Evolutionary conservation across 2,888 invertebrate genomes (phyloP).

Genomic region (Idaea dimidiata): DNA sequence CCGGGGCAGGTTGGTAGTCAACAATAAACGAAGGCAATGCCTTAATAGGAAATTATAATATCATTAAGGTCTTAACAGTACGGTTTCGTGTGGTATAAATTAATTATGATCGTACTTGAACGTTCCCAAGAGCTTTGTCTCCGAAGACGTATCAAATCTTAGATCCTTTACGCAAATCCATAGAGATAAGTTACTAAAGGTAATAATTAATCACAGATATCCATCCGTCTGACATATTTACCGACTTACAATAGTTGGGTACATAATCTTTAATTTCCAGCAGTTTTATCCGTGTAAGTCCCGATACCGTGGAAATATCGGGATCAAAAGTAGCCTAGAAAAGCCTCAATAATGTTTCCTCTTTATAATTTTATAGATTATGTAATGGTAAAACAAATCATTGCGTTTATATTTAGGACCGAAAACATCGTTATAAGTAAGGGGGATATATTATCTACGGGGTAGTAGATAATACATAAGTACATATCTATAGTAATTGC

Average conservation of each 20-base stretch:
- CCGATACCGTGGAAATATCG: too few relatives aligned
- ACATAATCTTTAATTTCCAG: too few relatives aligned
- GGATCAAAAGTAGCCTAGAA: too few relatives aligned
- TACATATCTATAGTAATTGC: background rate
- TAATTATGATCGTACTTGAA: background rate
- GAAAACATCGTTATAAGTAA: too few relatives aligned
- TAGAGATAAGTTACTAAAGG: background rate
- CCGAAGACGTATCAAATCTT: background rate
- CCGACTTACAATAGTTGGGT: too few relatives aligned
- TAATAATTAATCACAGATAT: background rate
- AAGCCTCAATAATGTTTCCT: too few relatives aligned
- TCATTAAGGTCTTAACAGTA: constrained; percentile 16
- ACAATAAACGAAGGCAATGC: constrained; percentile 28
- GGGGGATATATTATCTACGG: background rate
- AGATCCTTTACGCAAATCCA: background rate
- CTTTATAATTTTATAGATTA: too few relatives aligned
- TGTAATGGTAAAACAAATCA: too few relatives aligned
- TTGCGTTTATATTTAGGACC: too few relatives aligned
- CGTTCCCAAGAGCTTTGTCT: background rate
- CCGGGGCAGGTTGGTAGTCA: background rate
- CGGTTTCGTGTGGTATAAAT: background rate
- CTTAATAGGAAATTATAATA: constrained; percentile 28
- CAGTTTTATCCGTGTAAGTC: too few relatives aligned
- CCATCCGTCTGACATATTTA: background rate
- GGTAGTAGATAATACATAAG: background rate